Evolutionary conservation across 1,140 invertebrate genomes (phyloP), one percentile per base, ranked within the genome.

Genomic region (Leptoteleia sp.): DNA sequence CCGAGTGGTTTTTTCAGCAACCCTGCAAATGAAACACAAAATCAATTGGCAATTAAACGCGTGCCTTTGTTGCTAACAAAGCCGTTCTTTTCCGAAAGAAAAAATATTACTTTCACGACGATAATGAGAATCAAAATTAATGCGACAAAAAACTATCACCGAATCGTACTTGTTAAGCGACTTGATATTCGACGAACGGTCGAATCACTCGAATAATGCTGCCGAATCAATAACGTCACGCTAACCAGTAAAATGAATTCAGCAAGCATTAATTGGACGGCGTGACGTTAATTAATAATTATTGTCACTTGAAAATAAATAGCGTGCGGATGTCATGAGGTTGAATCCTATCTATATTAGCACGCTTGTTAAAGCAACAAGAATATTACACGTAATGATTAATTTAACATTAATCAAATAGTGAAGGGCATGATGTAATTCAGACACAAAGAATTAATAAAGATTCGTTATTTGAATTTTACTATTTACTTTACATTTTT

Each of bases 281-380:
- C 16, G 52, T 67, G 71, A 75, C 61, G 71, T 75, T 75, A 75
- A 75, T 76, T 67, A 76, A 76, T 67, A 67, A 76, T 76, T 76
- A 68, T 68, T 68, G 62, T 73, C 59, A 65, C 31, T 73, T 57
- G 50, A 73, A 73, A 65, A 73, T 73, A 73, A 73, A 73, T 73
- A 55, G 15, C 59, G 1, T 50, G 17, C 35, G 43, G 25, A 57
- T 57, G 59, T 73, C 48, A 73, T 38, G 59, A 52, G 43, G 59
- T 54, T 50, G 50, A 73, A 45, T 62, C 19, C 4, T 54, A 15
- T 43, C 55, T 61, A 37, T 38, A 37, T 12, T 8, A 15, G 22
- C 5, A 16, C 11, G 33, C 37, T 47, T 65, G 47, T 57, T 73
- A 73, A 64, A 22, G 59, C 42, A 73, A 65, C 29, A 57, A 50